Evolutionary conservation across 2,888 invertebrate genomes (phyloP), one percentile per base, ranked within the genome.

Genomic region (Cheilosia grossa): DNA sequence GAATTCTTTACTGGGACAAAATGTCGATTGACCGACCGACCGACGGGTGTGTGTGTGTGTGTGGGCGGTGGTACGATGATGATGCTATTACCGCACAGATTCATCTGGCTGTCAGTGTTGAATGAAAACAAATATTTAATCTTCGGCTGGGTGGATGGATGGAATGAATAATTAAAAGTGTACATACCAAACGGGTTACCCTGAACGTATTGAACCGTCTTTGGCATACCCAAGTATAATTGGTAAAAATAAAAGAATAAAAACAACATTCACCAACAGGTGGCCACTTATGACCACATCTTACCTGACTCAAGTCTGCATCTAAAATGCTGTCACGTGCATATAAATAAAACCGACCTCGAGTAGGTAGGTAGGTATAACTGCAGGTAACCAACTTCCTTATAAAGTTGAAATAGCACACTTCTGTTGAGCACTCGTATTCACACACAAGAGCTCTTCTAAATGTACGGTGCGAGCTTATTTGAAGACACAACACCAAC

Each of bases 1-100:
- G 81, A 82, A 75, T 82, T 77, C 81, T 81, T 75, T 70, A 63
- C 77, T 58, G 81, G 58, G 49, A 77, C 70, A 44, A 77, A 37
- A 81, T 81, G 63, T 56, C 69, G 44, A 77, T 81, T 70, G 63
- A 58, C 58, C 44, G 4, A 61, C 6, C n/a, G 37, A 17, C 19
- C 21, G 58, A 0, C 21, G 58, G 2, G 27, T 47, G 6, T 6
- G 47, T 47, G 17, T 17, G 42, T 5, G 15, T 47, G 17, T 17
- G 42, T 5, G 15, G 13, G 33, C 10, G 10, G 33, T 10, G 44
- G 44, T 15, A 51, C 40, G 51, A 59, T 42, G 58, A 70, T 59
- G 58, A 70, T 59, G 33, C 17, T 59, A 37, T 70, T 49, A 49
- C 58, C 30, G 30, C 33, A 13, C 47, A 59, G 4, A 51, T 13